A percentile compares a stretch with the other conserved stretches of the same genome.
These are phyloP conservation scores for Polyploca ridens DNA, from an alignment of 2,888 invertebrate species.

Conservation along the genomic window DNA sequence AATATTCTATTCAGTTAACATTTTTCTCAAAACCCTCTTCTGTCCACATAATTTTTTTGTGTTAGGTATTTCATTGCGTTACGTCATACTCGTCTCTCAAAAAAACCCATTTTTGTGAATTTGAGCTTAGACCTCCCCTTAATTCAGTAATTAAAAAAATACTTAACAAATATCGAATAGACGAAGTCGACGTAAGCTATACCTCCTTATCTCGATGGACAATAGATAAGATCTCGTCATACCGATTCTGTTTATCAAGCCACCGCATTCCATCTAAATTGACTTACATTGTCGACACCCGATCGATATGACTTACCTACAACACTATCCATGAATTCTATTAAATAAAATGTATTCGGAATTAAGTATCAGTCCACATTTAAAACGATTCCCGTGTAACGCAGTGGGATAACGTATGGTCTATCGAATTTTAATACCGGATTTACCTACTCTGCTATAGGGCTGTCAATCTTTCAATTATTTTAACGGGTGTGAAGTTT, in stretches of 20 bases:
- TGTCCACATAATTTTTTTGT: no score
- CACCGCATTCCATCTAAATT: not conserved
- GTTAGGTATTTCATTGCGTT: no score
- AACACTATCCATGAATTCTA: constrained; percentile 22
- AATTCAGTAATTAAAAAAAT: not conserved
- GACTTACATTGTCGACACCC: constrained; percentile 2
- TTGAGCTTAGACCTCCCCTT: no score
- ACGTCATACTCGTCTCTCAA: no score
- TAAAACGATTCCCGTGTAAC: constrained; percentile 78
- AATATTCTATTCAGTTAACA: no score
- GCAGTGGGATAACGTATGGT: constrained; percentile 69
- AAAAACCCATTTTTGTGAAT: no score
- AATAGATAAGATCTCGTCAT: not conserved
- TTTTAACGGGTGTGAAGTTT: no score
- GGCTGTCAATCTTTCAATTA: constrained; percentile 1
- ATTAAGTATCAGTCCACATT: constrained; percentile 46
- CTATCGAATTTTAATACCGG: constrained; percentile 77
- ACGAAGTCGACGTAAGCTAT: not conserved
- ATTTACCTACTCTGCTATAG: constrained; percentile 64
- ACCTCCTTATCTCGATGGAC: not conserved
- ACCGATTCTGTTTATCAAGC: not conserved
- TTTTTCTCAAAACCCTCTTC: no score
- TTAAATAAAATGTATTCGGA: constrained; percentile 43
- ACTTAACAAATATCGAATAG: not conserved
- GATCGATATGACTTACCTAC: not conserved